phyloP scores from a whole-genome alignment of 1,140 invertebrate genomes.

The Chironomus tepperi region DNA sequence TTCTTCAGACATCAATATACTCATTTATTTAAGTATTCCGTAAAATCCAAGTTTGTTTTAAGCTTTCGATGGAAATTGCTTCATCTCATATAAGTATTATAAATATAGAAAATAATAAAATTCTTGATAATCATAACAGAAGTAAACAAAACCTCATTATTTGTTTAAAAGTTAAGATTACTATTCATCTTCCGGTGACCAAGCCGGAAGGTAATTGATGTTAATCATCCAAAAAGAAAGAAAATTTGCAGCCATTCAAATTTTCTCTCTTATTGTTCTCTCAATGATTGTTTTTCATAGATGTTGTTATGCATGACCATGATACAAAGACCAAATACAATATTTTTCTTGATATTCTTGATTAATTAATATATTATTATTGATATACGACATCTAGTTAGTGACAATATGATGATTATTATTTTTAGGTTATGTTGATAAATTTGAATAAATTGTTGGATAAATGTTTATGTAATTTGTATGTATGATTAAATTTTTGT shows the following conservation, averaged over 20 bases:
- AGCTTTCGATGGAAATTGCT: slow-evolving; percentile 1
- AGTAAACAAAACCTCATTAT: not conserved
- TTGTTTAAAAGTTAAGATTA: not conserved
- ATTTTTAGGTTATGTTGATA: not conserved
- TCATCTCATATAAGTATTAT: not conserved
- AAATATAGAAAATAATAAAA: not conserved
- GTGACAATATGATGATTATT: no score
- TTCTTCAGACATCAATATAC: not conserved
- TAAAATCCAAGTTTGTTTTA: not conserved
- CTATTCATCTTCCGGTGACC: not conserved
- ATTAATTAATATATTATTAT: no score
- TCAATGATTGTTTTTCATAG: not conserved
- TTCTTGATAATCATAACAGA: not conserved
- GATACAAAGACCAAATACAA: slow-evolving; percentile 20
- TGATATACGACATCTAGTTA: no score
- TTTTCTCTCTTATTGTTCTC: slow-evolving; percentile 20
- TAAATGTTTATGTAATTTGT: not conserved
- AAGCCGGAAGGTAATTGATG: no score
- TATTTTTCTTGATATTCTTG: not conserved
- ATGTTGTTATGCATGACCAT: slow-evolving; percentile 8
- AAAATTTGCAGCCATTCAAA: slow-evolving; percentile 23
- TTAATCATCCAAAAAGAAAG: not conserved
- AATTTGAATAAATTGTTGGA: not conserved
- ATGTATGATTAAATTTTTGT: not conserved
- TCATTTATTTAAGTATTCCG: not conserved